Conservation (phyloP, 2,797 vertebrate genomes). For the Tachyglossus aculeatus region DNA sequence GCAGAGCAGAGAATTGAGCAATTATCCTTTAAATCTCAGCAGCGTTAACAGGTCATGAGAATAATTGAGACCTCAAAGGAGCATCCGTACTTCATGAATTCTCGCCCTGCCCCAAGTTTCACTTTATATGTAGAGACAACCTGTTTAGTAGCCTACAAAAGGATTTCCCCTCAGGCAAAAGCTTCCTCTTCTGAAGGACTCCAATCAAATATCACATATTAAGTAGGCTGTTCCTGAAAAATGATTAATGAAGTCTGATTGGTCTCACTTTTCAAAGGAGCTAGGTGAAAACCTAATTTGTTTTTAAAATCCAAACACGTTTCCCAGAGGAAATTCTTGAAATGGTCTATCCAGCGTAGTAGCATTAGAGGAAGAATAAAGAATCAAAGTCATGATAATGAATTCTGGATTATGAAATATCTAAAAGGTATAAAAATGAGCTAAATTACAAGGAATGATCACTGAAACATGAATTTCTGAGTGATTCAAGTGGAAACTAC, state of each 20-base stretch:
- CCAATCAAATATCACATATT: neutral
- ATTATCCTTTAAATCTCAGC: too few species aligned
- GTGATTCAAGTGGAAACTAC: neutral
- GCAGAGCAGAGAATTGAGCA: too few species aligned
- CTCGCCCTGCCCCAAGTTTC: too few species aligned
- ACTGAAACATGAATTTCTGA: neutral
- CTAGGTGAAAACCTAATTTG: neutral
- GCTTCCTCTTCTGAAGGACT: neutral
- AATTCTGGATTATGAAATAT: neutral
- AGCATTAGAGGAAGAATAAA: neutral
- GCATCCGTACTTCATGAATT: too few species aligned
- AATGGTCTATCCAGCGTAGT: neutral
- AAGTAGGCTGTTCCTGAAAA: conserved; percentile 16
- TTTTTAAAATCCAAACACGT: neutral
- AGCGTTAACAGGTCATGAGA: too few species aligned
- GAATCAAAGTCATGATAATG: neutral
- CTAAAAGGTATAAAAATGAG: neutral
- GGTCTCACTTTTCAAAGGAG: conserved; percentile 7
- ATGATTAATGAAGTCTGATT: neutral
- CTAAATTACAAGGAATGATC: neutral
- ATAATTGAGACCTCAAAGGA: too few species aligned
- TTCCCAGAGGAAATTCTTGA: neutral
- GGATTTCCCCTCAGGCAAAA: neutral
- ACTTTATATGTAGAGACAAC: too few species aligned
- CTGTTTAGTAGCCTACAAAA: too few species aligned